A percentile compares a stretch with the other conserved stretches of the same genome.
Conservation (phyloP, 2,888 invertebrate species). For the Chrysomela aeneicollis region DNA sequence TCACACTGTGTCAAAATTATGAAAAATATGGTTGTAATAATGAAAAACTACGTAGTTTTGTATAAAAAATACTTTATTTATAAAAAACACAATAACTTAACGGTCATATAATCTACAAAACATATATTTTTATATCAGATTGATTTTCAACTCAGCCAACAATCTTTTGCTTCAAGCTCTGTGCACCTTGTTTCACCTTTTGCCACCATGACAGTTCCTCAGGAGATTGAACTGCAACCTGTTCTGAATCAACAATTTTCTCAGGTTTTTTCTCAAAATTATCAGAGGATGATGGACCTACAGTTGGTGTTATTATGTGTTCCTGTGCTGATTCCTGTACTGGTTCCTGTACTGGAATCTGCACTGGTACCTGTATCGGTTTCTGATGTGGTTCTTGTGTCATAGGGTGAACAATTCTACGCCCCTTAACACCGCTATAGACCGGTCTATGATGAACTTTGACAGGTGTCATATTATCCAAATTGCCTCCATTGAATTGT, state of each 20-base stretch:
- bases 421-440: slow-evolving; percentile 26
- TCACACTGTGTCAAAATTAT: too few species aligned
- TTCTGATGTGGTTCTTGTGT: neutral
- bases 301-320: neutral
- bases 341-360: neutral
- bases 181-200: slow-evolving; percentile 64
- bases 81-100: slow-evolving; percentile 35
- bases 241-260: neutral
- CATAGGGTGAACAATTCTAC: neutral
- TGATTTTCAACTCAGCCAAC: slow-evolving; percentile 28
- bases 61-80: slow-evolving; percentile 21
- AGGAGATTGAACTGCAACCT: slow-evolving; percentile 43
- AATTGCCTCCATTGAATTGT: slow-evolving; percentile 37
- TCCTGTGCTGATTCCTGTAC: neutral
- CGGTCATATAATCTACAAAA: slow-evolving; percentile 1
- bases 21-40: too few species aligned
- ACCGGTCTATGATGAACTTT: slow-evolving; percentile 15
- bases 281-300: neutral
- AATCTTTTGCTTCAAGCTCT: slow-evolving; percentile 54
- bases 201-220: slow-evolving; percentile 64
- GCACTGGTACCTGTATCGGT: neutral
- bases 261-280: neutral
- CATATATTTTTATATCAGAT: neutral
- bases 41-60: neutral
- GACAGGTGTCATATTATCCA: slow-evolving; percentile 14